Evolutionary conservation across 2,113 vertebrate species (phyloP).

Genomic region (Tetraodon nigroviridis): DNA sequence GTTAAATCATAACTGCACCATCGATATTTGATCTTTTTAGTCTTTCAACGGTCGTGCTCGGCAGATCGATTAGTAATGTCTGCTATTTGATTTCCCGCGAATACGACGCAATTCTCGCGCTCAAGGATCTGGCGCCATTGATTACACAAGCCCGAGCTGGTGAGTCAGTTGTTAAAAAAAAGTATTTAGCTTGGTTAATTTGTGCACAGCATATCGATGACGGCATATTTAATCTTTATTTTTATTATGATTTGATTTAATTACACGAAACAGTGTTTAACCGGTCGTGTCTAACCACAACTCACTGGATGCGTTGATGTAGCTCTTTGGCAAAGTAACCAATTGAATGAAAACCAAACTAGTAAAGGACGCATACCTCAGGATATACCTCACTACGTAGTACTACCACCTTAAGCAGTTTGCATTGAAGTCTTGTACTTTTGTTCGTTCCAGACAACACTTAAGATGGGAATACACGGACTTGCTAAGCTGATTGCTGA

Average conservation of each 20-base stretch:
- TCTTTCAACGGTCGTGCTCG: background rate
- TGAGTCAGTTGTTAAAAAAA: constrained; percentile 10
- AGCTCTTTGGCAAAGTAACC: background rate
- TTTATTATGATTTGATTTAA: no score
- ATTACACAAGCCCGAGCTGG: background rate
- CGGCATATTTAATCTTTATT: background rate
- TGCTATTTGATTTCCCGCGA: constrained; percentile 69
- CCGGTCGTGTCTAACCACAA: background rate
- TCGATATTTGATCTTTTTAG: constrained; percentile 15
- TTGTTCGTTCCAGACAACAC: background rate
- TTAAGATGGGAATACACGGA: constrained; percentile 93
- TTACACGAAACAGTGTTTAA: rapidly evolving
- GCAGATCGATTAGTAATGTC: constrained; percentile 46
- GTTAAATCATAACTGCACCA: constrained; percentile 19
- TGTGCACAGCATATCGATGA: rapidly evolving
- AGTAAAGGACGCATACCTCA: no score
- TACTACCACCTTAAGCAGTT: background rate
- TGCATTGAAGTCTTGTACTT: background rate
- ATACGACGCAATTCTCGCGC: constrained; percentile 32
- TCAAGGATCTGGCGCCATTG: background rate
- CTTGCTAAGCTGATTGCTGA: constrained; percentile 93
- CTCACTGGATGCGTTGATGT: background rate
- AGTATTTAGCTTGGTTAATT: background rate
- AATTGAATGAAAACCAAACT: no score
- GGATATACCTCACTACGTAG: background rate